Base-by-base conservation (phyloP, 2,113 vertebrate genomes). In the Neodontobutis hainanensis region DNA sequence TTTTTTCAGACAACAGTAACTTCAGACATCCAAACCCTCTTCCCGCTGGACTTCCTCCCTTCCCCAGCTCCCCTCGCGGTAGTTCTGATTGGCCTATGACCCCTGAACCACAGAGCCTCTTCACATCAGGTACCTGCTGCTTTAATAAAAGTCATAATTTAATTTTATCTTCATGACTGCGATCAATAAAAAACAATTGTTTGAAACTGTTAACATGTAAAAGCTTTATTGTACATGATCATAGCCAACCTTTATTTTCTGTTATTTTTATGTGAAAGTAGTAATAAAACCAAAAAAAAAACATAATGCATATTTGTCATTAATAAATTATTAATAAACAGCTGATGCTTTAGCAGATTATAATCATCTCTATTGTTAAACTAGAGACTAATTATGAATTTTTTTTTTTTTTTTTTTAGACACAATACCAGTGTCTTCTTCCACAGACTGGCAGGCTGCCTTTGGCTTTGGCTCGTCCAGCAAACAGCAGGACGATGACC, bases 401-500 rank as follows among this genome's bases (percentile, higher is more conserved):
- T 5, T 35, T 35, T 64, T 16, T 59, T 11, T 45, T 61, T 46
- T 36, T 15, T 19, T 58, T 59, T 51, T 91, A 99, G 97, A 99
- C 93, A 98, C 97, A 85, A 99, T 99, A 88, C 97, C 97, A 70
- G 97, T 99, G 77, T 95, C 96, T 10, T 99, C 97, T 44, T 98
- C 97, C 75, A 99, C 97, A 92, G 97, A 99, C 94, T 99, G 97
- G 97, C 97, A 99, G 94, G 97, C 97, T 9, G 97, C 97, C 9
- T 99, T 99, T 72, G 97, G 97, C 82, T 99, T 98, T 78, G 97
- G 97, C 89, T 98, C 97, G 67, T 99, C 97, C 77, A 96, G 78
- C 74, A 93, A 92, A 84, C 92, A 98, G 91, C 96, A 97, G 92
- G 97, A 99, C 84, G 97, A 99, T 62, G 97, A 99, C 90, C 94